Evolutionary conservation across 2,113 vertebrate genomes (phyloP).

Genomic region (Deroptyus accipitrinus): DNA sequence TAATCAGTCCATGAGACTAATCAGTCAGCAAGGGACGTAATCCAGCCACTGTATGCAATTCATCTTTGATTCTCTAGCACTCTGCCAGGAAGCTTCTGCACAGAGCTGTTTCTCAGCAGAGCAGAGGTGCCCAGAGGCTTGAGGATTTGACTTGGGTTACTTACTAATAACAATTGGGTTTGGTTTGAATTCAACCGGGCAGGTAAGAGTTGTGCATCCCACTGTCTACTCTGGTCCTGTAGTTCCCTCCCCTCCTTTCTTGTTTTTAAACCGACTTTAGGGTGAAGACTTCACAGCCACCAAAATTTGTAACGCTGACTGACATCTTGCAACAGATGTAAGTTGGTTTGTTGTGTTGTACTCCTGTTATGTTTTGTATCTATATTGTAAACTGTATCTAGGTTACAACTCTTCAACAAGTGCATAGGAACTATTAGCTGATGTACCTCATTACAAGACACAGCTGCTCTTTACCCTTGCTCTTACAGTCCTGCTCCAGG

Average conservation of each 20-base stretch:
- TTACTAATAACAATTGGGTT: neutral
- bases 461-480: neutral
- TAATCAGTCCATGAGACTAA: accelerated
- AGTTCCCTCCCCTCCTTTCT: neutral
- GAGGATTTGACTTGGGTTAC: accelerated
- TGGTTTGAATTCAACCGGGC: neutral
- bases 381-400: no score
- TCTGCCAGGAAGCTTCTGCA: neutral
- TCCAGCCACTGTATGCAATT: neutral
- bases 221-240: accelerated
- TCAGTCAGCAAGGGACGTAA: accelerated
- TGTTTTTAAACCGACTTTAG: neutral
- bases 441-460: neutral
- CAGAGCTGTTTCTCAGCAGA: neutral
- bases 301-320: neutral
- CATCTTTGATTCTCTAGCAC: neutral
- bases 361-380: neutral
- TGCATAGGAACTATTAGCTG: no score
- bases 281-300: neutral
- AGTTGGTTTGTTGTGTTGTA: neutral
- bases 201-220: neutral
- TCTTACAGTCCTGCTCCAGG: neutral
- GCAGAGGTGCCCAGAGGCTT: neutral
- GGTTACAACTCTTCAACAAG: neutral
- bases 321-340: accelerated